Conservation (phyloP, 2,797 vertebrate species). For the Pantherophis vulpinus region DNA sequence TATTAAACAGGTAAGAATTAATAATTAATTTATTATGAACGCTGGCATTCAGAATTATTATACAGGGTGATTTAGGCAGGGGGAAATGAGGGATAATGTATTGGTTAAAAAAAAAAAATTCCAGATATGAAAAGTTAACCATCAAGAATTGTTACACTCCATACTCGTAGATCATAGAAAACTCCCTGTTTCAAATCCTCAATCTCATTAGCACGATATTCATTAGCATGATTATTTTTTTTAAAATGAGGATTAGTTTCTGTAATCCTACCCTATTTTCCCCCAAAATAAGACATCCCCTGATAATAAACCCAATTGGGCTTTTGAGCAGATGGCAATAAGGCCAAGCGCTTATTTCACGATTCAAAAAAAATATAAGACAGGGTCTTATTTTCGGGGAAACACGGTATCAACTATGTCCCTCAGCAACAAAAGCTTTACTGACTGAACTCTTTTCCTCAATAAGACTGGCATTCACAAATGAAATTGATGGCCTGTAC, state of each 20-base stretch:
- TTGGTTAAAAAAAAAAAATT: not conserved
- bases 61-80: not conserved
- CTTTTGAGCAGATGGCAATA: no score
- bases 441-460: constrained; percentile 12
- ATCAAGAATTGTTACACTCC: not conserved
- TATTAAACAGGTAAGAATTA: not conserved
- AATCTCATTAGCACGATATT: constrained; percentile 21
- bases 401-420: not conserved
- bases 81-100: not conserved
- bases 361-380: no score
- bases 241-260: not conserved
- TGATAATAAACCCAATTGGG: no score
- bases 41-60: not conserved
- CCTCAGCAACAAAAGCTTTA: not conserved
- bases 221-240: constrained; percentile 47
- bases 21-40: not conserved
- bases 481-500: constrained; percentile 40
- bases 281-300: no score
- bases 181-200: not conserved
- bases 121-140: not conserved
- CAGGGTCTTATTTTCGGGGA: no score
- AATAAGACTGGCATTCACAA: not conserved
- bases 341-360: no score
- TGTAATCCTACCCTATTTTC: not conserved
- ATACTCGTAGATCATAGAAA: not conserved